Conservation (phyloP, 1,140 invertebrate species). For the Aphelenchoides avenae region DNA sequence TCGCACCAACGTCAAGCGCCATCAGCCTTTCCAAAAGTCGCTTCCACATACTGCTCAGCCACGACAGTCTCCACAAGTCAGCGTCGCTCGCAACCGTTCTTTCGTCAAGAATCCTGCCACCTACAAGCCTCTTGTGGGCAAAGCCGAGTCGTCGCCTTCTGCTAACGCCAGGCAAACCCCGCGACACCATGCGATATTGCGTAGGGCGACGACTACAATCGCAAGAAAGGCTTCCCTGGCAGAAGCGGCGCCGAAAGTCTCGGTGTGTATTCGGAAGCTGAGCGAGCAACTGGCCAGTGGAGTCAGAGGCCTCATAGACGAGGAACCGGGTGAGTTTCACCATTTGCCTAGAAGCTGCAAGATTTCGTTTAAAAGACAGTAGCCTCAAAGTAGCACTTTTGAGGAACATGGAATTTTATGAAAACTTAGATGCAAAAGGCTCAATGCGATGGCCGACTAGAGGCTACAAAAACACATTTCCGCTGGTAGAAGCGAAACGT, state of each 20-base stretch:
- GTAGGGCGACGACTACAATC: too few species aligned
- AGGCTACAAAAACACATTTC: conserved; percentile 9
- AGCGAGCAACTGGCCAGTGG: conserved; percentile 18
- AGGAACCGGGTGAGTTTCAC: not conserved
- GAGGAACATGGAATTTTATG: not conserved
- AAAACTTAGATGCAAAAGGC: conserved; percentile 5
- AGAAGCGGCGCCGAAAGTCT: conserved; percentile 14
- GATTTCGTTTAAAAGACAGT: conserved; percentile 5
- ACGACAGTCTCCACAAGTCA: not conserved
- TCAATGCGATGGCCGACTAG: not conserved
- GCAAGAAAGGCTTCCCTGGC: conserved; percentile 19
- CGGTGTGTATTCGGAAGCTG: conserved; percentile 11
- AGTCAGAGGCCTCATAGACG: conserved; percentile 18
- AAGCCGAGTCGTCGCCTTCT: not conserved
- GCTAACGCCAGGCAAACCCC: not conserved
- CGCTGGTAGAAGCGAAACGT: conserved; percentile 1
- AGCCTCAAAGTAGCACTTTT: not conserved
- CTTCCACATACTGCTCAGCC: not conserved
- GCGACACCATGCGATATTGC: conserved; percentile 2
- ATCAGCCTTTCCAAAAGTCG: too few species aligned
- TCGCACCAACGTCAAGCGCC: too few species aligned
- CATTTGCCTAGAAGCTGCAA: not conserved
- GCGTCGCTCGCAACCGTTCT: conserved; percentile 16
- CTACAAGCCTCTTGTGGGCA: not conserved
- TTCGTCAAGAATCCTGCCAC: not conserved